Percentiles rank a stretch among this genome's conserved stretches.
phyloP scores from a whole-genome alignment of 2,888 invertebrate genomes.

The Pseudanteris insignis region DNA sequence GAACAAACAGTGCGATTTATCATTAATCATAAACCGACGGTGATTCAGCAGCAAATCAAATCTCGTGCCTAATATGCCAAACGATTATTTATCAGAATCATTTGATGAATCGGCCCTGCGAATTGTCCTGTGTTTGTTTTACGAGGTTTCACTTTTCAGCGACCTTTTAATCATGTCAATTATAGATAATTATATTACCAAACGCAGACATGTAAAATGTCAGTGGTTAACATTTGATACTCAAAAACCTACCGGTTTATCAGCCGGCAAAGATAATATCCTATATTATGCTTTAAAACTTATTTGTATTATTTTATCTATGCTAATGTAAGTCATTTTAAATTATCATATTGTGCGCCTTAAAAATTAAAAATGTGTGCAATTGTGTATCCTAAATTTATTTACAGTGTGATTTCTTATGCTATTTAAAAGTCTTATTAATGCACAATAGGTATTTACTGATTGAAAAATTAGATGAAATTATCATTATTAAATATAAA shows the following conservation, averaged over 20 bases:
- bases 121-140: slow-evolving; percentile 19
- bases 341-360: no score
- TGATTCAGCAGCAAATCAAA: slow-evolving; percentile 1
- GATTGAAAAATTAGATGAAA: no score
- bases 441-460: no score
- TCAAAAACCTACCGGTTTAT: slow-evolving; percentile 20
- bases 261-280: background rate
- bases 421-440: no score
- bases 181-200: slow-evolving; percentile 36
- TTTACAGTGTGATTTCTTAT: no score
- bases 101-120: slow-evolving; percentile 2
- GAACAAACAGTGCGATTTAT: slow-evolving; percentile 1
- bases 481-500: no score
- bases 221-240: slow-evolving; percentile 40
- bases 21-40: slow-evolving; percentile 1
- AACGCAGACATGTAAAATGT: slow-evolving; percentile 35
- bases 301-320: no score
- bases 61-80: background rate
- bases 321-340: no score
- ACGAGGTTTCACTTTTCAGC: slow-evolving; percentile 33
- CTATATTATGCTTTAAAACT: no score
- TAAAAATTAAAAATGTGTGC: no score
- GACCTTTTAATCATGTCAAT: slow-evolving; percentile 37
- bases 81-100: no score
- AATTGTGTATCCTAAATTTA: no score